Conservation (phyloP, 1,140 invertebrate species). For the Magallana angulata region DNA sequence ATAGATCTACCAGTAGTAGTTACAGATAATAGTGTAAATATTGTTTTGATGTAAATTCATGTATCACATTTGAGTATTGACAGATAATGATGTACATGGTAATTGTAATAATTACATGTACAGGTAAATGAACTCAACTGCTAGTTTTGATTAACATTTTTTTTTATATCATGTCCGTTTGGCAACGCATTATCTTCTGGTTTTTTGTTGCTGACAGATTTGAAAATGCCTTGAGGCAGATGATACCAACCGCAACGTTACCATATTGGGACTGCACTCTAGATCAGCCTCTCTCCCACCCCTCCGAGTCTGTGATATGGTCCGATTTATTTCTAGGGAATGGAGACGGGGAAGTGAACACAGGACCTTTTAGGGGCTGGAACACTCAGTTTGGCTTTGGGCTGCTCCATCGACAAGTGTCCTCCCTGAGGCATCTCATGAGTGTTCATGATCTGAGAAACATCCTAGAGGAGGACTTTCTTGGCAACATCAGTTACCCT, state of each 20-base stretch:
- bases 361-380: conserved; percentile 74
- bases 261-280: conserved; percentile 79
- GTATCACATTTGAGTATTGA: no score
- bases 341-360: conserved; percentile 75
- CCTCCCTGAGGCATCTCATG: conserved; percentile 53
- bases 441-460: conserved; percentile 39
- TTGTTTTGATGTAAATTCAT: no score
- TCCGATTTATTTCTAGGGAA: conserved; percentile 74
- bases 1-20: no score
- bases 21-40: no score
- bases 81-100: no score
- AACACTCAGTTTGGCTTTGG: conserved; percentile 58
- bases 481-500: conserved; percentile 57
- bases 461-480: conserved; percentile 36
- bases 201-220: conserved; percentile 54
- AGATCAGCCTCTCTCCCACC: conserved; percentile 71
- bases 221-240: conserved; percentile 66
- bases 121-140: no score
- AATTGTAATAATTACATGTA: no score
- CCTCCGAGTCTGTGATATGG: conserved; percentile 76
- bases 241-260: conserved; percentile 65
- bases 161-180: no score
- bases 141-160: no score
- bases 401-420: conserved; percentile 31
- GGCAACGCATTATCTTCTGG: neutral